Base-by-base conservation (phyloP, 2,888 invertebrate genomes). In the Taenaris catops region DNA sequence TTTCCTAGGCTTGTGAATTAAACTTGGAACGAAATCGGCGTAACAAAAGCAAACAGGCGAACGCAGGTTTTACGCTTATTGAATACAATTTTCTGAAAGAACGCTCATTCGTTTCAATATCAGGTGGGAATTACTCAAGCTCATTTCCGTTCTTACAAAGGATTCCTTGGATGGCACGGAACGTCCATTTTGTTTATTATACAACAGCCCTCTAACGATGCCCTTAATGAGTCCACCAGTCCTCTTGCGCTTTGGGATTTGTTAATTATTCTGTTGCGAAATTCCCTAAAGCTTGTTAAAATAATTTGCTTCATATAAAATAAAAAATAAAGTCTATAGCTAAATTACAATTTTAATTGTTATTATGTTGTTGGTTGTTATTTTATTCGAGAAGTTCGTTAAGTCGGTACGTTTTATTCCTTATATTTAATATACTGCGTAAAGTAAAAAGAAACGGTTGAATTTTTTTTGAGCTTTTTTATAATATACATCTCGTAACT, bases 231-330 rank as follows among this genome's bases (percentile, higher is more conserved):
- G 39, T 28, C 29, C 27, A 34, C 24, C 26, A 33, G 33, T 39
- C 26, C 33, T 16, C 8, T 9, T 25, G 38, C 36, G 21, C 46
- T 44, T 49, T 46, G 44, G 42, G 43, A 49, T 44, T 49, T 44
- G 34, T 47, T 50, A 49, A 48, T 47, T 51, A 48, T 44, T 29
- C 46, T 28, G 32, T 23, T 27, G 25, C 32, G 19, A 38, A 46
- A 46, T 47, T 50, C 20, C 29, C 34, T 39, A 39, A 23, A 50
- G 34, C 37, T 46, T 42, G 34, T 47, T 46, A 32, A 27, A 34
- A 35, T 42, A 34, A 36, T 41, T 48, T 25, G 27, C 33, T 25
- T 29, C 17, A 9, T 29, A 34, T 25, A 29, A 8, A 21, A 35
- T 1, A 4, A 14, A n/a, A 16, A 2, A 18, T n/a, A 7, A 20